Evolutionary conservation across 2,888 invertebrate genomes (phyloP).

Genomic region (Eueremaeus valkanovi): DNA sequence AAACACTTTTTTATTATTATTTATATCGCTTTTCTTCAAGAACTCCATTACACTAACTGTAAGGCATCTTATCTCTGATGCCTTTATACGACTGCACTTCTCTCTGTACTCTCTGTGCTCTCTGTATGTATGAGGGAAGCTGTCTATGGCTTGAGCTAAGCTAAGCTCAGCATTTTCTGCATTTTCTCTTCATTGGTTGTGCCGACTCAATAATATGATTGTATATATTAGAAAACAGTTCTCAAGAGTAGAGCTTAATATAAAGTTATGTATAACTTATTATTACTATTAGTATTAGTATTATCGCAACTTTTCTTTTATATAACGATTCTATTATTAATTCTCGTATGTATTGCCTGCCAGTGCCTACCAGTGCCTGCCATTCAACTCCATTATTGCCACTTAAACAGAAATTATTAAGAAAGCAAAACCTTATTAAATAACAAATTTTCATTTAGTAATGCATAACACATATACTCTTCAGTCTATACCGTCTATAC

Average conservation of each 20-base stretch:
- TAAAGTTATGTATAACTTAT: not conserved
- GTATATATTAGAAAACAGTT: not conserved
- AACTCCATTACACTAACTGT: not conserved
- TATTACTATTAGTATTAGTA: not conserved
- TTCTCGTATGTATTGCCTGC: not conserved
- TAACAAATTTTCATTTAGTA: not conserved
- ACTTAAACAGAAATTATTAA: conserved; percentile 7
- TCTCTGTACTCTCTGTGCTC: not conserved
- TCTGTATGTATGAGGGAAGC: not conserved
- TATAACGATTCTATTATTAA: not conserved
- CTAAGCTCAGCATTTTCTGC: not conserved
- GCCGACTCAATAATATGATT: not conserved
- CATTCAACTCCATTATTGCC: not conserved
- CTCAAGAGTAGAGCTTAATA: not conserved
- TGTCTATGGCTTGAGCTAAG: not conserved
- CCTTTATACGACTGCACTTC: not conserved
- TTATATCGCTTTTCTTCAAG: not conserved
- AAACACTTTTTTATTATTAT: not conserved
- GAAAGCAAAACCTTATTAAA: not conserved
- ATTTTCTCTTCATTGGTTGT: not conserved
- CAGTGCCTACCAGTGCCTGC: not conserved
- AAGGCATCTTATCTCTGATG: not conserved
- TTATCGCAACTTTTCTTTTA: not conserved
- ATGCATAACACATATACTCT: not conserved
- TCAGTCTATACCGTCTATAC: no score